Percentiles rank a stretch among this genome's conserved stretches.
These are phyloP conservation scores for Ditylenchus weischeri DNA, from an alignment of 2,888 invertebrate genomes.

Conservation along the genomic window DNA sequence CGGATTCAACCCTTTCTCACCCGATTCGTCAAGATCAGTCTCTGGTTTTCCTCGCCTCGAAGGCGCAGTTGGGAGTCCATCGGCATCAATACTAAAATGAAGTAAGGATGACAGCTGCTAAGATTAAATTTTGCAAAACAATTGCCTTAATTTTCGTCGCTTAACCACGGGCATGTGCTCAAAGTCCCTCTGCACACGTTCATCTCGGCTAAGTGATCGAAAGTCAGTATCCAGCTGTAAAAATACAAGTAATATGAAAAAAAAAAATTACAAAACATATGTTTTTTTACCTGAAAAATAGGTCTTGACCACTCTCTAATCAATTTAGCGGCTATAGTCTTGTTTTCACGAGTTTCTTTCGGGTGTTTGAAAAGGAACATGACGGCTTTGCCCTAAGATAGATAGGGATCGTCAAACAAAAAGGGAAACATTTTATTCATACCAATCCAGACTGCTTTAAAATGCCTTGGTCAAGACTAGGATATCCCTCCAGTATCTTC, in stretches of 20 bases:
- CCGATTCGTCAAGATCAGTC: constrained; percentile 19
- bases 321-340: constrained; percentile 66
- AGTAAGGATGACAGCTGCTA: background rate
- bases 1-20: constrained; percentile 66
- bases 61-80: constrained; percentile 14
- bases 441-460: constrained; percentile 86
- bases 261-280: background rate
- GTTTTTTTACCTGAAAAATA: constrained; percentile 66
- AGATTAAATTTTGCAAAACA: constrained; percentile 4
- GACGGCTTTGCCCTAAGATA: constrained; percentile 78
- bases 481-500: constrained; percentile 59
- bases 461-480: constrained; percentile 66
- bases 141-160: constrained; percentile 44
- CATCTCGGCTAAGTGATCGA: constrained; percentile 82
- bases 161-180: constrained; percentile 72
- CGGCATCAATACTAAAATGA: constrained; percentile 21
- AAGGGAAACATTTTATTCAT: too few species aligned
- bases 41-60: constrained; percentile 17
- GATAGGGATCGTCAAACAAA: too few species aligned
- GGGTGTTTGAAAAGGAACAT: constrained; percentile 99
- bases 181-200: constrained; percentile 84
- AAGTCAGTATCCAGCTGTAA: constrained; percentile 87
- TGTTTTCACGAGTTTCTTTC: constrained; percentile 87
- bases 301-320: constrained; percentile 87
- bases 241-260: background rate